Conservation (phyloP, 2,797 vertebrate genomes). For the Amazona finschi region DNA sequence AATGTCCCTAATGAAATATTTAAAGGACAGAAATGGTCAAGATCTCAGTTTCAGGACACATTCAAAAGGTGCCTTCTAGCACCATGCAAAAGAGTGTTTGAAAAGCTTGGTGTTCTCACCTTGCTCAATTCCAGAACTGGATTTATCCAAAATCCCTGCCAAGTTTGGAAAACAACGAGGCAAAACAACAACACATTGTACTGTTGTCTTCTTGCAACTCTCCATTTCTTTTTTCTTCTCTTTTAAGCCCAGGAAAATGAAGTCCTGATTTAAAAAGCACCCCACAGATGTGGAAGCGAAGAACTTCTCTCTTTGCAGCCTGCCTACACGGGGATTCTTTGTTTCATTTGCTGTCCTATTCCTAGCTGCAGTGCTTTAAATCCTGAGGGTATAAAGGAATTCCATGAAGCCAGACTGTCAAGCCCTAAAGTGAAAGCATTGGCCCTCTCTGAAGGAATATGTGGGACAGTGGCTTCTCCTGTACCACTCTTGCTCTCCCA, state of each 20-base stretch:
- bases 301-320: neutral
- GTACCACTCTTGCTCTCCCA: neutral
- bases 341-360: neutral
- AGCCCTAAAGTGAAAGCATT: neutral
- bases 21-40: neutral
- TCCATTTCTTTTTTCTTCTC: neutral
- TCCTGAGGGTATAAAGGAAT: neutral
- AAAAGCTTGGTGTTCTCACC: neutral
- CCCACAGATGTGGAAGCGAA: rapidly evolving
- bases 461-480: neutral
- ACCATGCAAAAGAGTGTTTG: neutral
- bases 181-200: neutral
- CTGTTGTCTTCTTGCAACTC: neutral
- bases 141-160: neutral
- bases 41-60: neutral
- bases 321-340: neutral
- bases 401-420: neutral
- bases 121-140: neutral
- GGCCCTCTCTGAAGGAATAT: neutral
- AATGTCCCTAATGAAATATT: neutral
- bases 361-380: neutral
- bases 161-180: neutral
- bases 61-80: neutral
- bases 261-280: neutral
- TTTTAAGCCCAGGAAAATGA: neutral